Percentiles rank a stretch among this genome's conserved stretches.
phyloP scores from a whole-genome alignment of 2,888 invertebrate species.

The Mycalesis mineus region DNA sequence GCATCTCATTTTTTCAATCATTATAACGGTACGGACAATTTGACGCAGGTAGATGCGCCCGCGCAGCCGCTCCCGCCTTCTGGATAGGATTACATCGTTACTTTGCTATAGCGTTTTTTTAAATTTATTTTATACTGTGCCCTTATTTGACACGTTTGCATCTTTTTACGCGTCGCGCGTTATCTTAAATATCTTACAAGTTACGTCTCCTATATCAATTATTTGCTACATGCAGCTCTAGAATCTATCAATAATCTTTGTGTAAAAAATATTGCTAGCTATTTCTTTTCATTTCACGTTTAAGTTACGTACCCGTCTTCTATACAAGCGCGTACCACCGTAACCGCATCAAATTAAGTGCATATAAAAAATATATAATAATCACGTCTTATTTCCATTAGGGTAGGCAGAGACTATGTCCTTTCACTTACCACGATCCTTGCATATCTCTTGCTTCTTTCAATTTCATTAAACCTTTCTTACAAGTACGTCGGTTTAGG shows the following conservation, averaged over 20 bases:
- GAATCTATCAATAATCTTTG: background rate
- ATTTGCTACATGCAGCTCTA: background rate
- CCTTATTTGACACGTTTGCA: conserved; percentile 1
- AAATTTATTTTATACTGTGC: background rate
- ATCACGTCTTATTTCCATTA: too few species aligned
- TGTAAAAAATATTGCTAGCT: too few species aligned
- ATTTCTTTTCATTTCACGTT: too few species aligned
- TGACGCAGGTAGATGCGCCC: conserved; percentile 38
- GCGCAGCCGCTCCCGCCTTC: conserved; percentile 26
- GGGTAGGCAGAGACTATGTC: too few species aligned
- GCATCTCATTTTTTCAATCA: conserved; percentile 16
- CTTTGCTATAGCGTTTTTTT: conserved; percentile 7
- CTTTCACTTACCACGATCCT: too few species aligned
- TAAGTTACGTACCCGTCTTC: too few species aligned
- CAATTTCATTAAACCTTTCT: too few species aligned
- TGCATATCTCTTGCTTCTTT: too few species aligned
- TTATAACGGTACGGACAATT: conserved; percentile 31
- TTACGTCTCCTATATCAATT: background rate
- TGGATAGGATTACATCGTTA: conserved; percentile 21
- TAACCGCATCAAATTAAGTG: too few species aligned
- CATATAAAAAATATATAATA: too few species aligned
- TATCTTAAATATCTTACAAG: background rate
- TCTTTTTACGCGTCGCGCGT: background rate
- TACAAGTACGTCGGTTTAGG: too few species aligned
- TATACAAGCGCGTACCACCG: too few species aligned